Evolutionary conservation across 1,140 invertebrate species (phyloP).

Genomic region (Colletes gigas): DNA sequence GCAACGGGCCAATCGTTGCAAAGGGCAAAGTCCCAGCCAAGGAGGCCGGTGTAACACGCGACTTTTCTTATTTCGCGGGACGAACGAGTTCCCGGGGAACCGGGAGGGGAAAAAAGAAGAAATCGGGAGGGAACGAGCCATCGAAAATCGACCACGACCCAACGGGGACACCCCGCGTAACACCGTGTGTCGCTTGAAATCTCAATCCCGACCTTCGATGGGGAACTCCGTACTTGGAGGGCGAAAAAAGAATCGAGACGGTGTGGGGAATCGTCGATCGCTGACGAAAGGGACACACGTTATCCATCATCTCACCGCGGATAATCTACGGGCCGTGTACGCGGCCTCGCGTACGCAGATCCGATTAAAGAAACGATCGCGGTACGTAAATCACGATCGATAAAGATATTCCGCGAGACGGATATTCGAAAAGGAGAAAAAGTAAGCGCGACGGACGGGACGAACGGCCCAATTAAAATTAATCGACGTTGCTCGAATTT

Average conservation of each 20-base stretch:
- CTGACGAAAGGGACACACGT: background rate
- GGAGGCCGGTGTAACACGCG: background rate
- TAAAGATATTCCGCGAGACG: conserved; percentile 30
- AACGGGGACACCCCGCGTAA: background rate
- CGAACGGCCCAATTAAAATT: conserved; percentile 53
- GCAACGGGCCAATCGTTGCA: conserved; percentile 46
- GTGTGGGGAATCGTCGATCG: background rate
- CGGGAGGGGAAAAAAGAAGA: background rate
- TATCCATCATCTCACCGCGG: background rate
- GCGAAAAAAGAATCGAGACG: background rate
- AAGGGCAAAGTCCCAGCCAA: conserved; percentile 39
- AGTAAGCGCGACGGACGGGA: background rate
- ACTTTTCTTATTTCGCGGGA: conserved; percentile 20
- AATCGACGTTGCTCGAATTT: conserved; percentile 36
- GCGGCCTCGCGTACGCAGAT: conserved; percentile 23
- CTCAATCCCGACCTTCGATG: background rate
- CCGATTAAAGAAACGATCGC: conserved; percentile 16
- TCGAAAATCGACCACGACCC: background rate
- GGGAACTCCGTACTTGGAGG: background rate
- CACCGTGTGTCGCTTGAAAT: conserved; percentile 12
- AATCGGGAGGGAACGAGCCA: background rate
- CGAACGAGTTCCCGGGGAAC: background rate
- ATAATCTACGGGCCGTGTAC: conserved; percentile 8
- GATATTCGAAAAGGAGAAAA: conserved; percentile 15
- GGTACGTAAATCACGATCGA: conserved; percentile 47